Base-by-base conservation (phyloP, 1,140 invertebrate genomes). In the Conopomorpha cramerella region DNA sequence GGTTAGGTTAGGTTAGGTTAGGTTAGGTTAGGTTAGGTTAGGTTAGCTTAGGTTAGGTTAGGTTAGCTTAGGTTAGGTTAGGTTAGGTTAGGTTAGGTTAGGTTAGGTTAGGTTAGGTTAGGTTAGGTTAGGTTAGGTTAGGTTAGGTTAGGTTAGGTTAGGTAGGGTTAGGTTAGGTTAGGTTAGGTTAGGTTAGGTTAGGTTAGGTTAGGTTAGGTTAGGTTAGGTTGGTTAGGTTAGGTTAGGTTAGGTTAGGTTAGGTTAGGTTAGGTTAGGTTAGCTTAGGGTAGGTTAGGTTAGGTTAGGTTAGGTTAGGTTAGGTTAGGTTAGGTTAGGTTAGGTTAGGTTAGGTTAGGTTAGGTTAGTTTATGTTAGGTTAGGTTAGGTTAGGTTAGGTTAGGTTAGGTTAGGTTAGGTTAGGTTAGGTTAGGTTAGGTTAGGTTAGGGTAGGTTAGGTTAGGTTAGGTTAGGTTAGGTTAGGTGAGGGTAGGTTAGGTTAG, bases 221-320 rank as follows among this genome's bases (percentile, higher is more conserved):
- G 36, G 36, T 38, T 38, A n/a, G n/a, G n/a, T n/a, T n/a, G n/a
- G n/a, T n/a, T n/a, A n/a, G n/a, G n/a, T n/a, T n/a, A n/a, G n/a
- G 36, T 38, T 38, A 30, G 28, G 36, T 65, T 63, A 58, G 28
- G 52, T 61, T 29, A 38, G 39, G 34, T 41, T 29, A 38, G 39
- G 34, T 36, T 29, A 28, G 39, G 34, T 36, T 37, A 30, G 26
- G 39, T 41, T n/a, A n/a, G n/a, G n/a, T n/a, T n/a, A n/a, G n/a
- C n/a, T n/a, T n/a, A n/a, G n/a, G n/a, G n/a, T n/a, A n/a, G n/a
- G n/a, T n/a, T n/a, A n/a, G n/a, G n/a, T n/a, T n/a, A n/a, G n/a
- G n/a, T n/a, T n/a, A n/a, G 39, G 39, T 41, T 37, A 37, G 33
- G 33, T 35, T 16, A 37, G 39, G 39, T 40, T 28, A 35, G 32